phyloP scores from a whole-genome alignment of 2,888 invertebrate species.

The Melolontha melolontha region DNA sequence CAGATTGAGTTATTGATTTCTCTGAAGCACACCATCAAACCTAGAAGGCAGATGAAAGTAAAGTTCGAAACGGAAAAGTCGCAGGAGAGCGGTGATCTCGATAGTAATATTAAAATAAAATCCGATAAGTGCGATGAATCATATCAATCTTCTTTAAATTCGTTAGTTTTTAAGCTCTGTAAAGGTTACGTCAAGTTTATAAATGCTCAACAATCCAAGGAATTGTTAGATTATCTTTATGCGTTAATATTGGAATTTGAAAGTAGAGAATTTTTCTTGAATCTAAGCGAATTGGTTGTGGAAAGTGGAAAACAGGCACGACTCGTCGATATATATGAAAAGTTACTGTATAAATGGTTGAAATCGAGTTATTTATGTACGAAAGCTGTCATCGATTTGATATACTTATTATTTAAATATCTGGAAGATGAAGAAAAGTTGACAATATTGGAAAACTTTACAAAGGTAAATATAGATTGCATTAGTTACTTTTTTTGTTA shows the following conservation, averaged over 20 bases:
- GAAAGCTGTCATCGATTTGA: slow-evolving; percentile 71
- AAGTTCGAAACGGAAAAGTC: slow-evolving; percentile 64
- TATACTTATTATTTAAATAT: slow-evolving; percentile 72
- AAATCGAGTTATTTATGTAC: slow-evolving; percentile 67
- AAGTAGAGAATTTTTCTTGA: slow-evolving; percentile 67
- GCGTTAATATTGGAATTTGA: slow-evolving; percentile 71
- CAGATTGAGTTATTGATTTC: slow-evolving; percentile 67
- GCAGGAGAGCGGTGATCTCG: slow-evolving; percentile 46
- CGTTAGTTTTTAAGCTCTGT: slow-evolving; percentile 66
- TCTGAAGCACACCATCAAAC: slow-evolving; percentile 65
- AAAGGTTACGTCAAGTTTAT: slow-evolving; percentile 71
- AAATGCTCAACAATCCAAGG: slow-evolving; percentile 62
- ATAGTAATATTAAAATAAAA: slow-evolving; percentile 1
- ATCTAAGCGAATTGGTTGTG: slow-evolving; percentile 57
- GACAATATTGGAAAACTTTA: slow-evolving; percentile 69
- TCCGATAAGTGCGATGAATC: slow-evolving; percentile 55
- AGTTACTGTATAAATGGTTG: slow-evolving; percentile 66
- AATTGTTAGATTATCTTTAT: slow-evolving; percentile 68
- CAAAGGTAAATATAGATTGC: slow-evolving; percentile 66
- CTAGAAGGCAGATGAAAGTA: slow-evolving; percentile 68
- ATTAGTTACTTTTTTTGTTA: slow-evolving; percentile 8
- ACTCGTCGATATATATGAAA: slow-evolving; percentile 55
- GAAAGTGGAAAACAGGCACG: slow-evolving; percentile 49
- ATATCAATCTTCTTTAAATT: slow-evolving; percentile 66
- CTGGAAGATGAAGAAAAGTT: slow-evolving; percentile 69